Base-by-base conservation (phyloP, 2,113 vertebrate species). In the Phylloscopus whistleri region DNA sequence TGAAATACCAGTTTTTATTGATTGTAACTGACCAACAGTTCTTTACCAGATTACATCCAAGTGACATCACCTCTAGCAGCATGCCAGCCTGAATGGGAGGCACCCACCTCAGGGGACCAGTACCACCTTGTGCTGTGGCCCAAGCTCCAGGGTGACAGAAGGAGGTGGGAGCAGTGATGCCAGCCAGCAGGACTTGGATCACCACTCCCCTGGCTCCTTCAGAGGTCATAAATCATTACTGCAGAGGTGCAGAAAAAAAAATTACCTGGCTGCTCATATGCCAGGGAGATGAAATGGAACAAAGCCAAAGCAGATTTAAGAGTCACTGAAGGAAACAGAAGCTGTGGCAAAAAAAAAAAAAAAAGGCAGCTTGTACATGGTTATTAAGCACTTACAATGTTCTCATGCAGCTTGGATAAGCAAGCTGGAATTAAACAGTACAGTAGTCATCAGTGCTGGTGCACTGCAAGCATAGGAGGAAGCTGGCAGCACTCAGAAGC, bases 81-180 rank as follows among this genome's bases (percentile, higher is more conserved):
- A 0, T 8, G 21, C 39, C 4, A 73, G 35, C 28, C 39, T 0
- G 0, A 55, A 16, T 0, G 5, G 33, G 75, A 87, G 43, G 35
- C 30, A 33, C 35, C 41, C 64, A 41, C 44, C 39, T 60, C 9
- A 1, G 41, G 52, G 56, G 43, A 72, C 35, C 72, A 76, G 87
- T 46, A 89, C 43, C 58, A 76, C 58, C 52, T 67, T 11, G 8
- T 17, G 28, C 77, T 62, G 53, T 9, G 12, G 49, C 58, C 31
- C 43, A 64, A 21, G 72, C 51, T 70, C 22, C 21, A 27, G 16
- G 46, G 43, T n/a, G 16, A 72, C 44, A 28, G 37, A 53, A 70
- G 31, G 39, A 73, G 51, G 56, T 56, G 49, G 60, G 39, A 88
- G 31, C 49, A 64, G 43, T 1, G 15, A 66, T 31, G 58, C 37